Conservation (phyloP, 2,888 invertebrate species). For the Agapostemon virescens region DNA sequence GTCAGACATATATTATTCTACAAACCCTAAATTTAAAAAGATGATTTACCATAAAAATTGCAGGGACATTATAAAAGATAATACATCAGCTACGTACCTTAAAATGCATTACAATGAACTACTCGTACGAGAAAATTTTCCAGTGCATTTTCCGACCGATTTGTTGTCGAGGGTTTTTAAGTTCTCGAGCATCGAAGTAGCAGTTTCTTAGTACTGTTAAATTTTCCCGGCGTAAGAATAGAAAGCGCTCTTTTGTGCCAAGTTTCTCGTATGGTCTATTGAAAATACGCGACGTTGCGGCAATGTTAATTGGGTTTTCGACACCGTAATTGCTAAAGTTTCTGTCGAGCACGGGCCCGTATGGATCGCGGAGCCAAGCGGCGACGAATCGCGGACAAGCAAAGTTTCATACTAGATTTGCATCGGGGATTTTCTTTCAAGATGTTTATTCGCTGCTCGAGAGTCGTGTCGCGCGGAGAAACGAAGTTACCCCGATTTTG, state of each 20-base stretch:
- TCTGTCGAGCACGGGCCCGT: conserved; percentile 23
- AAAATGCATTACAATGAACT: neutral
- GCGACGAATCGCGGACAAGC: conserved; percentile 51
- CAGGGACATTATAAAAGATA: too few species aligned
- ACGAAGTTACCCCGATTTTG: neutral
- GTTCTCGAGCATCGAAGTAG: neutral
- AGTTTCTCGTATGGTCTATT: conserved; percentile 19
- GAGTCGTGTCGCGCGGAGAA: neutral
- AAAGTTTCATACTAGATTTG: conserved; percentile 56
- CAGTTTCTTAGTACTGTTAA: conserved; percentile 3
- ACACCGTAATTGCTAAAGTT: conserved; percentile 57
- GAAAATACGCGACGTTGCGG: conserved; percentile 30
- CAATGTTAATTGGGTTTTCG: conserved; percentile 47
- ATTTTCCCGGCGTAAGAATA: conserved; percentile 5
- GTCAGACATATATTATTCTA: too few species aligned
- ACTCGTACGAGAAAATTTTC: neutral
- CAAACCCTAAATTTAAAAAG: too few species aligned
- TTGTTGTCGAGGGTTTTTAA: neutral
- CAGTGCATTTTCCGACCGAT: neutral
- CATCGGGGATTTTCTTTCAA: conserved; percentile 11
- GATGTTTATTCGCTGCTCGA: neutral
- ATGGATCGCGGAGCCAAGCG: conserved; percentile 39
- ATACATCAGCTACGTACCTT: too few species aligned
- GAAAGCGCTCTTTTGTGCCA: conserved; percentile 3
- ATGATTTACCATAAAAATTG: too few species aligned